Base-by-base conservation (phyloP, 30 jellyfish, hydroid and myxozoan species). In the Chrysaora quinquecirrha region DNA sequence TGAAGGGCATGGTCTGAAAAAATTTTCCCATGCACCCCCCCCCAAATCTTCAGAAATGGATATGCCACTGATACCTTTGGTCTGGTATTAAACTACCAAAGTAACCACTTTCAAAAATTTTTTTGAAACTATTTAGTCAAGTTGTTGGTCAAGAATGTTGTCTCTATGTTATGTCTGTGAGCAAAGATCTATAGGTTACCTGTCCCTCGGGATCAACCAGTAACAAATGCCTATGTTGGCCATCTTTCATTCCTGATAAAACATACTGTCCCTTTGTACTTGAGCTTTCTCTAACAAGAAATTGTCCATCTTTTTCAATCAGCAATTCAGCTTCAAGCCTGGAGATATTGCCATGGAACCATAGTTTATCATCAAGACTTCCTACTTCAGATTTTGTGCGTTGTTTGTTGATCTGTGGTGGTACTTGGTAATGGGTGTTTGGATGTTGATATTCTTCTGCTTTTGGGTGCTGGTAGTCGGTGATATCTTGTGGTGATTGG, bases 331-430 rank as follows among this genome's bases (percentile, higher is more conserved):
- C 93, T 29, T 64, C 92, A 9, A 43, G 60, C 46, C 98, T 81
- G 14, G 88, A 84, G n/a, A 93, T 75, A 14, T 69, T 75, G 1
- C 98, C 98, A 69, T 93, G 98, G 75, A 87, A 93, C 97, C 97
- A 93, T 1, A 91, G 52, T 61, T 86, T 54, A 24, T 86, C 60
- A 28, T 80, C 71, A 0, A 80, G 77, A 0, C 73, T 68, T n/a
- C 90, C 90, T 34, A 80, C 90, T 24, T 19, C 61, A 0, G 90
- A 80, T 60, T 67, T 67, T 29, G 84, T 72, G 21, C 90, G 83
- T 25, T 80, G 62, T 21, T 24, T 60, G 18, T 24, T 47, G 3
- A 29, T 56, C 3, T 30, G 48, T 30, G 9, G 63, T 31, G 90
- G 90, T 0, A 70, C 50, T 58, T 80, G 90, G 50, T 80, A 80